Evolutionary conservation across 2,113 vertebrate species (phyloP).

Genomic region (Planiliza haematocheilus): DNA sequence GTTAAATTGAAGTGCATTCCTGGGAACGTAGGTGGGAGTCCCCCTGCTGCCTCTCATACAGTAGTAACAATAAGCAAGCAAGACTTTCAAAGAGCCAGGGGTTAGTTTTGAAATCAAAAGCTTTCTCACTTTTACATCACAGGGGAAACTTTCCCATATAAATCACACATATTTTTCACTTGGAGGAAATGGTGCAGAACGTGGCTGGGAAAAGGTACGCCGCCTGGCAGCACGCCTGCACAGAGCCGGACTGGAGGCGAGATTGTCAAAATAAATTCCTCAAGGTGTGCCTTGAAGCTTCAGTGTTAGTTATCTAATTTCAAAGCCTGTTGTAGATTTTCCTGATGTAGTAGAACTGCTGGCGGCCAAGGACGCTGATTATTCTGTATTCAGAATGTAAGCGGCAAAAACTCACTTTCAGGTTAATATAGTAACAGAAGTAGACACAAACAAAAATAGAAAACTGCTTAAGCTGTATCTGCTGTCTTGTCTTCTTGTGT

Average conservation of each 20-base stretch:
- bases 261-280: slow-evolving; percentile 29
- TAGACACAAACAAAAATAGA: neutral
- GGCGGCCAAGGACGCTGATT: slow-evolving; percentile 2
- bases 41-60: slow-evolving; percentile 5
- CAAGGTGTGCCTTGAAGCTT: slow-evolving; percentile 15
- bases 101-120: slow-evolving; percentile 14
- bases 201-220: neutral
- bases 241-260: slow-evolving; percentile 15
- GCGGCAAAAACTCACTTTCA: neutral
- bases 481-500: too few species aligned
- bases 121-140: slow-evolving; percentile 10
- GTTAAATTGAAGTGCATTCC: slow-evolving; percentile 18
- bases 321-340: neutral
- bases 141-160: slow-evolving; percentile 34
- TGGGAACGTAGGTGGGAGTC: neutral
- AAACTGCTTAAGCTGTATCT: neutral
- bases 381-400: neutral
- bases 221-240: slow-evolving; percentile 11
- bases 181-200: slow-evolving; percentile 23
- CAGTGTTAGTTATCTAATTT: slow-evolving; percentile 14
- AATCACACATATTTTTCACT: slow-evolving; percentile 44
- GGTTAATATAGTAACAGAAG: neutral
- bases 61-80: neutral
- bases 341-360: neutral
- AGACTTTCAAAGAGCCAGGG: neutral